Evolutionary conservation across 2,797 vertebrate genomes (phyloP).

Genomic region (Anguilla pacifica): DNA sequence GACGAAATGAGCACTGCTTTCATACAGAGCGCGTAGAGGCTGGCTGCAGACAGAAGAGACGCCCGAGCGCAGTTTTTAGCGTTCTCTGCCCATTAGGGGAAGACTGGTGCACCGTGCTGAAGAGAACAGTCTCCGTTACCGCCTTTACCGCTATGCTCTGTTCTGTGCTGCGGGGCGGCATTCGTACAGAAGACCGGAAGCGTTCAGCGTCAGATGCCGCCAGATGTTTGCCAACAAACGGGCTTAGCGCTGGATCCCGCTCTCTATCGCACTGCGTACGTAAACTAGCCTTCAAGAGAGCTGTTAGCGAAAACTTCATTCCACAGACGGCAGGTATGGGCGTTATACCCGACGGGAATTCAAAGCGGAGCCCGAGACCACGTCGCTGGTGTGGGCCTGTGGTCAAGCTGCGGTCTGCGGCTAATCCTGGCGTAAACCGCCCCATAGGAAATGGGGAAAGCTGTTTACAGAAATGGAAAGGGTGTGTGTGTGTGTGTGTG

Average conservation of each 20-base stretch:
- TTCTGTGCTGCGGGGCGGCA: background rate
- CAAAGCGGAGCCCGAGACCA: background rate
- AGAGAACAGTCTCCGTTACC: background rate
- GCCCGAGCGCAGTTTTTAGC: background rate
- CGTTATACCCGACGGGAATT: slow-evolving; percentile 10
- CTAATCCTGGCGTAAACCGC: slow-evolving; percentile 37
- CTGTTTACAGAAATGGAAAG: slow-evolving; percentile 42
- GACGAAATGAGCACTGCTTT: slow-evolving; percentile 26
- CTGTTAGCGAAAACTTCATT: background rate
- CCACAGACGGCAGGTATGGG: background rate
- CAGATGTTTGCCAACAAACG: background rate
- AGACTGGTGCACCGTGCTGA: background rate
- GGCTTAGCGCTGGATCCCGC: background rate
- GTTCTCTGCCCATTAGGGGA: background rate
- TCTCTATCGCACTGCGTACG: background rate
- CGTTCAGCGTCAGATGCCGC: background rate
- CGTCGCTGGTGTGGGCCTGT: too few species aligned
- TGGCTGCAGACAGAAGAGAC: background rate
- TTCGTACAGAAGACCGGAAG: background rate
- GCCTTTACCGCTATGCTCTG: background rate
- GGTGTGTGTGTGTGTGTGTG: slow-evolving; percentile 34
- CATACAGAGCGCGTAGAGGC: too few species aligned
- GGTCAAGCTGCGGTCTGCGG: background rate
- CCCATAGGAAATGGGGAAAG: slow-evolving; percentile 54
- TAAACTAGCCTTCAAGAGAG: background rate